These are phyloP conservation scores for Chloroceryle amazona DNA, from an alignment of 2,797 vertebrate genomes.

Conservation along the genomic window DNA sequence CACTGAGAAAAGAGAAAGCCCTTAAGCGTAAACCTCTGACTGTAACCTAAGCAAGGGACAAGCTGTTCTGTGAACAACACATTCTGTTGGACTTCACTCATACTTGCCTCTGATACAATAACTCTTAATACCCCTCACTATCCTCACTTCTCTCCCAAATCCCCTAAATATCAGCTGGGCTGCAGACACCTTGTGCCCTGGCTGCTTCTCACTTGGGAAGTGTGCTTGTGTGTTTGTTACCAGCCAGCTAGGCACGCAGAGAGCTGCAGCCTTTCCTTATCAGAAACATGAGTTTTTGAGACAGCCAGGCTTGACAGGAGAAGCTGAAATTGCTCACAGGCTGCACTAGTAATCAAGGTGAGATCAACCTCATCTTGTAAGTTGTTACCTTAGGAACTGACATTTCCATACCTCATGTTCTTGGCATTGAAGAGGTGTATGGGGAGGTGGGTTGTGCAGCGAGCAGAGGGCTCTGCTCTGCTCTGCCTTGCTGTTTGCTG, in stretches of 20 bases:
- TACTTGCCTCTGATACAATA: not conserved
- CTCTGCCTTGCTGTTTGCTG: not conserved
- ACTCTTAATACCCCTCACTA: not conserved
- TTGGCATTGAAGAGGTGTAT: not conserved
- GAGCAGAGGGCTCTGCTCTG: not conserved
- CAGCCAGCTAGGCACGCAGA: not conserved
- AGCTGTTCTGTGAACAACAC: not conserved
- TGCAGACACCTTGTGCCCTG: not conserved
- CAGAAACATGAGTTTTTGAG: not conserved
- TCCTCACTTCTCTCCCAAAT: not conserved
- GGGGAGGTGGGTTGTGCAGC: not conserved
- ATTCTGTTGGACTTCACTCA: not conserved
- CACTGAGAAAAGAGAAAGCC: not conserved
- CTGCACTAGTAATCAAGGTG: not conserved
- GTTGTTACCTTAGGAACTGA: not conserved
- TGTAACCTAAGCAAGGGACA: not conserved
- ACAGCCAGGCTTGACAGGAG: not conserved
- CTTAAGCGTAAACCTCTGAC: not conserved
- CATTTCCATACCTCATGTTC: not conserved
- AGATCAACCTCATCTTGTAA: fast-evolving
- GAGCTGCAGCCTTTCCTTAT: not conserved
- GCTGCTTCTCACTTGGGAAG: not conserved
- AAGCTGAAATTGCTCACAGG: not conserved
- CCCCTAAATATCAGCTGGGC: not conserved
- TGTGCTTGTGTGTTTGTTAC: not conserved